These are phyloP conservation scores for Penaeus chinensis DNA, from an alignment of 1,140 invertebrate genomes.

Conservation along the genomic window DNA sequence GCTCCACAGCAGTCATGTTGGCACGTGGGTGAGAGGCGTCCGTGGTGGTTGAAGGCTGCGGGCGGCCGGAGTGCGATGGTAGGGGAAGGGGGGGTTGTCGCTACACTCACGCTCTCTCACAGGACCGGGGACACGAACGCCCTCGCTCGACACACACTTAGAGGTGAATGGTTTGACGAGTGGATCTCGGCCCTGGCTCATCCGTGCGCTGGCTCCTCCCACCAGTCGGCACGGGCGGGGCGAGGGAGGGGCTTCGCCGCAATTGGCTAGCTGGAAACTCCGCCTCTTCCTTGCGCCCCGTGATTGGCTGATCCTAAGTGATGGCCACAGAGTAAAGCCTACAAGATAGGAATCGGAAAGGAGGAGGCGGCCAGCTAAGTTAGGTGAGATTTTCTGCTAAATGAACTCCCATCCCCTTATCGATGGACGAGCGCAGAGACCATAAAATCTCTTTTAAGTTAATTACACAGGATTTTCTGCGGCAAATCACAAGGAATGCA, in stretches of 20 bases:
- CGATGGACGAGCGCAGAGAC: conserved; percentile 49
- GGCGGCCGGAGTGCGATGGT: not conserved
- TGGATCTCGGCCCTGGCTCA: conserved; percentile 9
- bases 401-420: conserved; percentile 58
- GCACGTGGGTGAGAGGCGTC: conserved; percentile 13
- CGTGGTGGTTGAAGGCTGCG: conserved; percentile 25
- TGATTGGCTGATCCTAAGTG: conserved; percentile 57
- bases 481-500: conserved; percentile 59
- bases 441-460: conserved; percentile 62
- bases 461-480: conserved; percentile 61
- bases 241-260: conserved; percentile 29
- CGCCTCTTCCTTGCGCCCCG: conserved; percentile 19
- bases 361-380: conserved; percentile 56
- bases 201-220: conserved; percentile 43
- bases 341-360: conserved; percentile 61
- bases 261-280: conserved; percentile 37
- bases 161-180: conserved; percentile 51
- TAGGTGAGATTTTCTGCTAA: conserved; percentile 61
- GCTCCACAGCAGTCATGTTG: conserved; percentile 62
- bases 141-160: conserved; percentile 38
- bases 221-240: conserved; percentile 16
- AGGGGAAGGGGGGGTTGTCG: not conserved
- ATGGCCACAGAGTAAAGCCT: conserved; percentile 51
- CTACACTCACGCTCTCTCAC: not conserved
- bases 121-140: conserved; percentile 31